Percentiles rank a stretch among this genome's conserved stretches.
Conservation (phyloP, 2,888 invertebrate species). For the Xiphydria camelus region DNA sequence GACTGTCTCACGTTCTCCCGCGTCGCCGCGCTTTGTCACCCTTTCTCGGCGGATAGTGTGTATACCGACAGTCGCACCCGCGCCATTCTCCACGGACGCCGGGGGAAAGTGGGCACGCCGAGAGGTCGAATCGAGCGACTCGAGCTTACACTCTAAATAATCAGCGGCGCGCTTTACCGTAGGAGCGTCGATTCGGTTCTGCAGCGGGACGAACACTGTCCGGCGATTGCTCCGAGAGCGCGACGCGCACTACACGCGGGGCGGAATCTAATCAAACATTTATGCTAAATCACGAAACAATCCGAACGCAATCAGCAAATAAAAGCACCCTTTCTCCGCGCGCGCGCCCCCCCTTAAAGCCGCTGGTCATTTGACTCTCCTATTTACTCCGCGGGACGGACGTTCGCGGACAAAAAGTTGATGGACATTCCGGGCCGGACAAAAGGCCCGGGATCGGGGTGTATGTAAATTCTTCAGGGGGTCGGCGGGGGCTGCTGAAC, state of each 20-base stretch:
- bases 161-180: too few species aligned
- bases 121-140: too few species aligned
- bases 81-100: too few species aligned
- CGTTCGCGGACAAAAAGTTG: slow-evolving; percentile 54
- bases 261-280: slow-evolving; percentile 58
- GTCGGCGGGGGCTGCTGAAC: slow-evolving; percentile 30
- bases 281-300: slow-evolving; percentile 60
- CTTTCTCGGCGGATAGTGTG: too few species aligned
- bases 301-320: slow-evolving; percentile 58
- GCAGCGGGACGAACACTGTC: too few species aligned
- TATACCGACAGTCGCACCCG: too few species aligned
- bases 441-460: slow-evolving; percentile 46
- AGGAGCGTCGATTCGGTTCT: too few species aligned
- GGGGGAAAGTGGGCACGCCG: too few species aligned
- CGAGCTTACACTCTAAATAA: too few species aligned
- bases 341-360: slow-evolving; percentile 53
- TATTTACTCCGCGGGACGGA: slow-evolving; percentile 52
- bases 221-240: too few species aligned
- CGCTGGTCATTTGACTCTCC: slow-evolving; percentile 57
- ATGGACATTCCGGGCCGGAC: slow-evolving; percentile 57
- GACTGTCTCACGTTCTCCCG: too few species aligned
- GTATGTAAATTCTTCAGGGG: slow-evolving; percentile 54
- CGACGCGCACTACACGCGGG: slow-evolving; percentile 9
- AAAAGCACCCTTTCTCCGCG: slow-evolving; percentile 46
- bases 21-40: too few species aligned